Evolutionary conservation across 2,113 vertebrate genomes (phyloP).

Genomic region (Ploceus nigricollis): DNA sequence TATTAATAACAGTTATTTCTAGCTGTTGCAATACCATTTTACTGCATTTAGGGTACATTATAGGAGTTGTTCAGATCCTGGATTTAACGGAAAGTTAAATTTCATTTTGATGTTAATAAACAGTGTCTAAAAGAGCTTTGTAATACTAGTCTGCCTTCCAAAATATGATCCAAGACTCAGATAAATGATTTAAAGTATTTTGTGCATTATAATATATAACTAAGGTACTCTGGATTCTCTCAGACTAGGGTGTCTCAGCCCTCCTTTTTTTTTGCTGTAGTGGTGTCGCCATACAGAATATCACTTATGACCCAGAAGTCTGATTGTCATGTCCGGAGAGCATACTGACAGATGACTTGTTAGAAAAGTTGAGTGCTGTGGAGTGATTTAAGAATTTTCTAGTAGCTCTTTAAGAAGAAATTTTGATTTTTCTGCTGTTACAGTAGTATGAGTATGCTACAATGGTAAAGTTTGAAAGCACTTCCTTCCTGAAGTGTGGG

Average conservation of each 20-base stretch:
- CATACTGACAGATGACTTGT: not conserved
- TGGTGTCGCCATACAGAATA: not conserved
- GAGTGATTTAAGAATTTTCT: not conserved
- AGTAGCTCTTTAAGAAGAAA: not conserved
- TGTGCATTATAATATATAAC: not conserved
- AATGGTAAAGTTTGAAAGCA: not conserved
- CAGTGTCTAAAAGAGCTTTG: slow-evolving; percentile 13
- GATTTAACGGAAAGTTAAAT: slow-evolving; percentile 37
- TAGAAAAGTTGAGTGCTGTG: not conserved
- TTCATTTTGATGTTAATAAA: slow-evolving; percentile 50
- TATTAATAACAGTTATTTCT: not conserved
- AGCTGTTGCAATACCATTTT: not conserved
- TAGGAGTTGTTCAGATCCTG: not conserved
- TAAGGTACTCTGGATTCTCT: not conserved
- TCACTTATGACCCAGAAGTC: not conserved
- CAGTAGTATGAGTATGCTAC: rapidly evolving
- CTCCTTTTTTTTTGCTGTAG: not conserved
- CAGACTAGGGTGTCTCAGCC: not conserved
- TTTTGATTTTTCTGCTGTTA: not conserved
- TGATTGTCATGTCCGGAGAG: not conserved
- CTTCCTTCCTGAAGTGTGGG: not conserved
- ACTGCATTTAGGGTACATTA: not conserved
- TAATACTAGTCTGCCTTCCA: not conserved
- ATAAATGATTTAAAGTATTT: slow-evolving; percentile 27
- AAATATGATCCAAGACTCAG: not conserved